Evolutionary conservation across 2,797 vertebrate genomes (phyloP).

Genomic region (Bovichtus variegatus): DNA sequence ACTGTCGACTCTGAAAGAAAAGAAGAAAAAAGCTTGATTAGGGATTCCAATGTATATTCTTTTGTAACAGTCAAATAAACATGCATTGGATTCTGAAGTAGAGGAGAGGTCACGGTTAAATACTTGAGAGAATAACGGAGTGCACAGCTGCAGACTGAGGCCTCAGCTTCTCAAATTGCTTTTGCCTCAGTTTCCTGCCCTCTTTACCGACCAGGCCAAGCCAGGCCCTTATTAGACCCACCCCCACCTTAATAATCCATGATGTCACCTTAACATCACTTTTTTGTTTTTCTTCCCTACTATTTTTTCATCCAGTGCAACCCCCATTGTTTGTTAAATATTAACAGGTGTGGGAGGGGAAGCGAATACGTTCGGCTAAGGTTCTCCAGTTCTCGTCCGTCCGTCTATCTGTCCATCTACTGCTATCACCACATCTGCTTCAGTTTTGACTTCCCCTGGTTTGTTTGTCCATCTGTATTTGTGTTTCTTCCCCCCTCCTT

Average conservation of each 20-base stretch:
- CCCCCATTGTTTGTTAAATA: slow-evolving; percentile 81
- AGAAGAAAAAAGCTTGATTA: slow-evolving; percentile 4
- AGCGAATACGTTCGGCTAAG: slow-evolving; percentile 18
- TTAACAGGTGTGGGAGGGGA: slow-evolving; percentile 78
- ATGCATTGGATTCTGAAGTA: slow-evolving; percentile 56
- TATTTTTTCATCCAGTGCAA: slow-evolving; percentile 46
- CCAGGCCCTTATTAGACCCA: slow-evolving; percentile 79
- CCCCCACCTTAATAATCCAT: slow-evolving; percentile 82
- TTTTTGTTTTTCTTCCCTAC: slow-evolving; percentile 59
- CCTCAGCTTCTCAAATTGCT: slow-evolving; percentile 85
- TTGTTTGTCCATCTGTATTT: slow-evolving; percentile 85
- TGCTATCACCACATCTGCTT: slow-evolving; percentile 84
- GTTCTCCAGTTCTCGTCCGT: slow-evolving; percentile 52
- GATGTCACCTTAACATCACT: slow-evolving; percentile 82
- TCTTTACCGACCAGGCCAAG: slow-evolving; percentile 64
- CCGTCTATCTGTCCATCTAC: slow-evolving; percentile 65
- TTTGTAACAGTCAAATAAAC: slow-evolving; percentile 50
- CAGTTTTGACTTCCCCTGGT: slow-evolving; percentile 77
- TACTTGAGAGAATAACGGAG: slow-evolving; percentile 71
- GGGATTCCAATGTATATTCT: slow-evolving; percentile 1
- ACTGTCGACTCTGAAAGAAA: not conserved
- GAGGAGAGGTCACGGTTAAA: slow-evolving; percentile 80
- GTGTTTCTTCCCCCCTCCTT: slow-evolving; percentile 63
- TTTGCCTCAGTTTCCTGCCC: slow-evolving; percentile 84
- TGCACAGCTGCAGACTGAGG: slow-evolving; percentile 84